Evolutionary conservation across 2,888 invertebrate species (phyloP).

Genomic region (Dasypolia templi): DNA sequence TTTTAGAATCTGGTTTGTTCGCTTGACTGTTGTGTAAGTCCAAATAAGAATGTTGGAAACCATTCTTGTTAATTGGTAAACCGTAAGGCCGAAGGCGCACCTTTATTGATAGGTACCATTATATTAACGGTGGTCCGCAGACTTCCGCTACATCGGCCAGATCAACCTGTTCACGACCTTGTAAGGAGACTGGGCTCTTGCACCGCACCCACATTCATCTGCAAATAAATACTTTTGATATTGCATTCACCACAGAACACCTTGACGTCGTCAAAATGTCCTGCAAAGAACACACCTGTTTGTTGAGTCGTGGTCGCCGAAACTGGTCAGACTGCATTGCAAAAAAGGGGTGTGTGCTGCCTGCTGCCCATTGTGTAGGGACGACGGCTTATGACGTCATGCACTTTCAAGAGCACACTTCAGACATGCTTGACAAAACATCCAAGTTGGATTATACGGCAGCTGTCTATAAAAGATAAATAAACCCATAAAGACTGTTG

Average conservation of each 20-base stretch:
- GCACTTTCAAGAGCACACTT: slow-evolving; percentile 39
- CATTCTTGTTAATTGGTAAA: slow-evolving; percentile 59
- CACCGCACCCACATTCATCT: slow-evolving; percentile 33
- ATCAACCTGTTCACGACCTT: slow-evolving; percentile 66
- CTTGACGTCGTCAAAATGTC: slow-evolving; percentile 58
- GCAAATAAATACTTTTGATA: slow-evolving; percentile 40
- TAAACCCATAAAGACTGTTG: slow-evolving; percentile 31
- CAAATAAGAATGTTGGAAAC: slow-evolving; percentile 50
- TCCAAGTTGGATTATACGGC: slow-evolving; percentile 31
- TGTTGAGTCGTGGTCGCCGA: slow-evolving; percentile 38
- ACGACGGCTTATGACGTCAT: slow-evolving; percentile 52
- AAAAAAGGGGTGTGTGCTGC: slow-evolving; percentile 62
- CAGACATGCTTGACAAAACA: slow-evolving; percentile 10
- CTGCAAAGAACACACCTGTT: slow-evolving; percentile 64
- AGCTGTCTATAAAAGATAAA: slow-evolving; percentile 39
- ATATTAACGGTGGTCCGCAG: slow-evolving; percentile 64
- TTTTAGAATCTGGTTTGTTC: slow-evolving; percentile 40
- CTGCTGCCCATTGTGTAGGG: slow-evolving; percentile 59
- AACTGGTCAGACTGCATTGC: slow-evolving; percentile 66
- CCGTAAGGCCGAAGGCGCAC: slow-evolving; percentile 57
- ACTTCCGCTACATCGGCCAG: slow-evolving; percentile 61
- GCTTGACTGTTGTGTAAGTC: slow-evolving; percentile 44
- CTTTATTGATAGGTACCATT: slow-evolving; percentile 63
- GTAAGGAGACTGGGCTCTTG: slow-evolving; percentile 63
- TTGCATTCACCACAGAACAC: slow-evolving; percentile 53